These are phyloP conservation scores for Drosophila nannoptera DNA, from an alignment of 1,140 invertebrate genomes.

Conservation along the genomic window DNA sequence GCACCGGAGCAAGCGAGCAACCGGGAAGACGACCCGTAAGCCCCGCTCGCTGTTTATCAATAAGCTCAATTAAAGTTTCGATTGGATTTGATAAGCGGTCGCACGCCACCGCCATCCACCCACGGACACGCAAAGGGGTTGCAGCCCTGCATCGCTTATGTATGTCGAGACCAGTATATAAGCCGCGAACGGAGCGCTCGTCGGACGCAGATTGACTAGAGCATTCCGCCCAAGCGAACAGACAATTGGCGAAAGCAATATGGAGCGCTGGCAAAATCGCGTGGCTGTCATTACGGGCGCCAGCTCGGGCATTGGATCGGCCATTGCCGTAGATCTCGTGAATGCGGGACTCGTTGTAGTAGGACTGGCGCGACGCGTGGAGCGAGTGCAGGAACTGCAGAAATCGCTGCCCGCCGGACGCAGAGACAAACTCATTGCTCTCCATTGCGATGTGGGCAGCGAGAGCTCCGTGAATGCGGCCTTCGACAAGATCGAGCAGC, in stretches of 20 bases:
- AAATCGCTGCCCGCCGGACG: slow-evolving; percentile 37
- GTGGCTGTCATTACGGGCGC: slow-evolving; percentile 87
- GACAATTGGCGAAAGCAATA: slow-evolving; percentile 53
- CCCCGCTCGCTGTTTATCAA: slow-evolving; percentile 10
- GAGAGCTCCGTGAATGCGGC: slow-evolving; percentile 83
- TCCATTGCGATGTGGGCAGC: slow-evolving; percentile 84
- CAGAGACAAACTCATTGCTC: slow-evolving; percentile 79
- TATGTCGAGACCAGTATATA: slow-evolving; percentile 38
- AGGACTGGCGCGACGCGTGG: slow-evolving; percentile 84
- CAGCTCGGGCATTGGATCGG: slow-evolving; percentile 85
- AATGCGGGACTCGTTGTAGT: slow-evolving; percentile 84
- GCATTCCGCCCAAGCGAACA: background rate
- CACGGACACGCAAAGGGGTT: slow-evolving; percentile 2
- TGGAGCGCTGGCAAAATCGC: slow-evolving; percentile 85
- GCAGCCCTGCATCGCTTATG: background rate
- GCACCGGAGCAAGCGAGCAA: background rate
- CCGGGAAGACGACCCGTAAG: background rate
- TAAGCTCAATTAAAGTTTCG: slow-evolving; percentile 4
- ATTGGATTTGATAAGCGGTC: slow-evolving; percentile 17
- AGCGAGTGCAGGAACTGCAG: slow-evolving; percentile 81
- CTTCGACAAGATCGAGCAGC: slow-evolving; percentile 83
- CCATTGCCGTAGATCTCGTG: slow-evolving; percentile 81
- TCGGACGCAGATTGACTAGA: background rate
- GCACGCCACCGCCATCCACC: background rate
- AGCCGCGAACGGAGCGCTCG: background rate